phyloP scores from a whole-genome alignment of 2,113 vertebrate genomes.

The Collichthys lucidus region DNA sequence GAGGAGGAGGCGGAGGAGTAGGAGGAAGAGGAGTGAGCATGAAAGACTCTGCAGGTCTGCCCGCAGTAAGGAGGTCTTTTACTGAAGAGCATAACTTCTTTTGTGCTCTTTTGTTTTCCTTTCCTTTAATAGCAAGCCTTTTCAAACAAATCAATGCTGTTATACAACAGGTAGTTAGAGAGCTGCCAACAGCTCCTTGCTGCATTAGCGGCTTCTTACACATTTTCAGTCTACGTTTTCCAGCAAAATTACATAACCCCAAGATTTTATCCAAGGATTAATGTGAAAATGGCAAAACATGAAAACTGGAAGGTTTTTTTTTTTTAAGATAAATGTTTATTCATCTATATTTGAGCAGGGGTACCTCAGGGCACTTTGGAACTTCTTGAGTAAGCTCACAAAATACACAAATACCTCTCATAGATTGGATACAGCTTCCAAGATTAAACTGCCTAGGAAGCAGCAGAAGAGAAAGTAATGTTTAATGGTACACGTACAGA shows the following conservation, averaged over 20 bases:
- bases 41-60: slow-evolving; percentile 45
- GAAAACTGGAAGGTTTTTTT: slow-evolving; percentile 28
- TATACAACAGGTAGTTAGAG: slow-evolving; percentile 75
- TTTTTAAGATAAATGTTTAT: slow-evolving; percentile 56
- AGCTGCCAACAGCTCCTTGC: slow-evolving; percentile 49
- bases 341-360: slow-evolving; percentile 44
- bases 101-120: slow-evolving; percentile 58
- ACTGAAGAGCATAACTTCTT: slow-evolving; percentile 50
- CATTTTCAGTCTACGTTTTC: slow-evolving; percentile 47
- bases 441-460: slow-evolving; percentile 21
- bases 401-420: slow-evolving; percentile 35
- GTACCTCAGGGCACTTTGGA: slow-evolving; percentile 22
- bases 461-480: not conserved
- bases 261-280: slow-evolving; percentile 45
- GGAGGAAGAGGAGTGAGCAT: slow-evolving; percentile 48
- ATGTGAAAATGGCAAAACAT: slow-evolving; percentile 55
- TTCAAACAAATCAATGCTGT: slow-evolving; percentile 75
- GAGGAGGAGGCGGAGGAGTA: slow-evolving; percentile 52
- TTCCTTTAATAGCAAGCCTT: slow-evolving; percentile 67
- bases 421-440: slow-evolving; percentile 22
- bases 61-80: slow-evolving; percentile 40
- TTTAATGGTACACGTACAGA: slow-evolving; percentile 20
- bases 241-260: slow-evolving; percentile 64
- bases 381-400: slow-evolving; percentile 15
- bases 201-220: slow-evolving; percentile 53